Conservation (phyloP, 2,113 vertebrate species). For the Regulus satrapa region DNA sequence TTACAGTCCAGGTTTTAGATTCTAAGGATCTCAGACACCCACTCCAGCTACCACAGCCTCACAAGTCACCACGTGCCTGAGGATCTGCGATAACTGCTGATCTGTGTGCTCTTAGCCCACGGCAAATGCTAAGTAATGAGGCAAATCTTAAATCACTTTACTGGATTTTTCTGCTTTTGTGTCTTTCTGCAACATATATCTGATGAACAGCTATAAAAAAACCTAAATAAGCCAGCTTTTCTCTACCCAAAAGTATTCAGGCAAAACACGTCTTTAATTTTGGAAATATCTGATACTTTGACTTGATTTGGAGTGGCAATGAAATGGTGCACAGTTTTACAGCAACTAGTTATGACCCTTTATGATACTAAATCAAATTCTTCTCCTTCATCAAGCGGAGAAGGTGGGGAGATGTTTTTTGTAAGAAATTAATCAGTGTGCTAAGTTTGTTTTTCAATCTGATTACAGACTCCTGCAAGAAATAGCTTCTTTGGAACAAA, state of each 20-base stretch:
- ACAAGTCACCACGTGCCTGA: constrained; percentile 44
- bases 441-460: background rate
- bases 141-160: constrained; percentile 32
- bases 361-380: background rate
- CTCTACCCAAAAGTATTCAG: background rate
- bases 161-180: constrained; percentile 17
- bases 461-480: background rate
- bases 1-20: background rate
- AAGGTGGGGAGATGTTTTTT: background rate
- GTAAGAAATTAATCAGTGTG: background rate
- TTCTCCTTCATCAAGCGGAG: background rate
- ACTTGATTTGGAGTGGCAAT: background rate
- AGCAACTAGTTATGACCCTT: background rate
- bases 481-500: background rate
- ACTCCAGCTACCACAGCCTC: background rate
- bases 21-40: background rate
- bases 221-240: background rate
- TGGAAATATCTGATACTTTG: background rate
- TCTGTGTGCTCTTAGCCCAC: background rate
- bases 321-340: background rate
- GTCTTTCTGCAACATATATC: background rate
- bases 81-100: background rate
- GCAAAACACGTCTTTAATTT: background rate
- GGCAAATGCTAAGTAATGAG: constrained; percentile 13
- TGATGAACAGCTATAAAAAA: constrained; percentile 1